Conservation (phyloP, 2,888 invertebrate genomes). For the Fragum whitleyi region DNA sequence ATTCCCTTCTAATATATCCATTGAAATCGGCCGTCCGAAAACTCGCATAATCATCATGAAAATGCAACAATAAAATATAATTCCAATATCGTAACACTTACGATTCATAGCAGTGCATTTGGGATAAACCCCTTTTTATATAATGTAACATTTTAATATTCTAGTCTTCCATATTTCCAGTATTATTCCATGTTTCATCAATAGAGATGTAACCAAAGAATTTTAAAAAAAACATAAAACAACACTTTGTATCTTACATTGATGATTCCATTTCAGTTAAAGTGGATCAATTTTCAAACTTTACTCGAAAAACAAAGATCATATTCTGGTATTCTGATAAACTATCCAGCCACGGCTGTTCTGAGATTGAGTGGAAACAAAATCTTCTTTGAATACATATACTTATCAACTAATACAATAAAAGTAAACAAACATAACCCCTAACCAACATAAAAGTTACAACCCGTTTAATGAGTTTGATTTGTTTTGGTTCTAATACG, state of each 20-base stretch:
- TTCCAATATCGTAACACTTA: constrained; percentile 19
- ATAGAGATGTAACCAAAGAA: constrained; percentile 8
- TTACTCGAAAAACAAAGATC: constrained; percentile 13
- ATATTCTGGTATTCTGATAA: not conserved
- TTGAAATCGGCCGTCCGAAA: constrained; percentile 17
- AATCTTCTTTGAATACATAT: not conserved
- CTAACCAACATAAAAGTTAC: not conserved
- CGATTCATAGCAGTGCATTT: constrained; percentile 28
- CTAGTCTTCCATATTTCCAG: constrained; percentile 3
- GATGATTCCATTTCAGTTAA: constrained; percentile 12
- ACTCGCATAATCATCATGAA: constrained; percentile 20
- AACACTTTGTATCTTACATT: not conserved
- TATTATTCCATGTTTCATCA: not conserved
- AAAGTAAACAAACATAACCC: not conserved
- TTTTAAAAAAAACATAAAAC: constrained; percentile 1
- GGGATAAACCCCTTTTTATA: constrained; percentile 14
- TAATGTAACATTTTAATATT: constrained; percentile 16
- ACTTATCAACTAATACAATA: not conserved
- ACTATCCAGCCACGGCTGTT: not conserved
- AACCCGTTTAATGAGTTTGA: constrained; percentile 7
- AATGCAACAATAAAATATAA: constrained; percentile 28
- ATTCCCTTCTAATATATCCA: not conserved
- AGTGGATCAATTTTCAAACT: not conserved
- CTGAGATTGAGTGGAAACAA: not conserved
- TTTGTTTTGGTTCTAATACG: not conserved